These are phyloP conservation scores for Camponotus vicinus DNA, from an alignment of 1,140 invertebrate species.

Conservation along the genomic window DNA sequence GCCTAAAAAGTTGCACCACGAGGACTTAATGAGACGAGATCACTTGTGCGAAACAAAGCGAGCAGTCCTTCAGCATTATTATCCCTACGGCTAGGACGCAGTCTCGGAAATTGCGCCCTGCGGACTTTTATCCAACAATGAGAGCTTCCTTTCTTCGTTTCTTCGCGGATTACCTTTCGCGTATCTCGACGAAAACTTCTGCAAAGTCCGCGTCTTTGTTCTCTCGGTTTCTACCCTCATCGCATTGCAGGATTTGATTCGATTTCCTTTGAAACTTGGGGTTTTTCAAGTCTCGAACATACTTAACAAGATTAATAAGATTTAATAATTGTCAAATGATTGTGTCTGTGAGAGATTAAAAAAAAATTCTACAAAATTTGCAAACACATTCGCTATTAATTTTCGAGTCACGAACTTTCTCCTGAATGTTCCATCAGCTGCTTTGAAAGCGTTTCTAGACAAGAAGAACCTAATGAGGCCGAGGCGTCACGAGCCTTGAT, in stretches of 20 bases:
- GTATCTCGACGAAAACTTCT: slow-evolving; percentile 14
- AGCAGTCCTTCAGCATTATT: slow-evolving; percentile 63
- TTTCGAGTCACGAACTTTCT: background rate
- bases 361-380: background rate
- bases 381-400: background rate
- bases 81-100: background rate
- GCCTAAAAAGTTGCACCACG: slow-evolving; percentile 52
- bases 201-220: slow-evolving; percentile 46
- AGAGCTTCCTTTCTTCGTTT: slow-evolving; percentile 24
- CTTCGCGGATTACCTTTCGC: slow-evolving; percentile 13
- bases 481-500: slow-evolving; percentile 38
- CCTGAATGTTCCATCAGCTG: background rate
- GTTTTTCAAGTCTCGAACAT: background rate
- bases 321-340: background rate
- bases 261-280: background rate
- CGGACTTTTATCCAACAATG: slow-evolving; percentile 36
- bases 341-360: background rate
- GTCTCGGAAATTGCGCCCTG: slow-evolving; percentile 36
- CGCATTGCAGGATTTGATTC: background rate
- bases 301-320: background rate
- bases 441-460: slow-evolving; percentile 12
- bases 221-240: background rate
- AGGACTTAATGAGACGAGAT: slow-evolving; percentile 69
- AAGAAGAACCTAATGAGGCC: slow-evolving; percentile 56
- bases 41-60: slow-evolving; percentile 72